Evolutionary conservation across 2,888 invertebrate genomes (phyloP), one percentile per base, ranked within the genome.

Genomic region (Nomada lathburiana): DNA sequence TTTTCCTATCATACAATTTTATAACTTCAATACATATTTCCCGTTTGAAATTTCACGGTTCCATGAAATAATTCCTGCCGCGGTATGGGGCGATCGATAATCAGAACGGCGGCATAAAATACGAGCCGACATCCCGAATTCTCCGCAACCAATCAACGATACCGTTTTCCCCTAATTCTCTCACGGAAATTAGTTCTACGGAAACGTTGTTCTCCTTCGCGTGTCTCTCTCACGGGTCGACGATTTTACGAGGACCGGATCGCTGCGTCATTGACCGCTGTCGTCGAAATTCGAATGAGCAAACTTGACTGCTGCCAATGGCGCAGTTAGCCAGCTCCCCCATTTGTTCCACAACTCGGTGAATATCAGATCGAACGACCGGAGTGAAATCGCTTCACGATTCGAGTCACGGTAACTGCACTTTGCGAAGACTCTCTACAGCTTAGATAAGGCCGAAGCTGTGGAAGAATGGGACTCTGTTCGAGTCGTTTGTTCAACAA

Each of bases 281-380:
- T 74, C 86, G 83, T 78, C 67, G 84, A 83, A 82, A 88, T 85
- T 85, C 86, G 86, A 84, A 88, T 76, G 84, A 71, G 75, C 83
- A 82, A 88, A 85, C 86, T 88, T 83, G 76, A 76, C 79, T 76
- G 59, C 83, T 68, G 79, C 82, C 80, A 64, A 67, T 65, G 72
- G 77, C 53, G 78, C 78, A 84, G 84, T 85, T 82, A 80, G 69
- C 59, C 42, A 70, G 71, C 75, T 71, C 73, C 84, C 76, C 63
- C 69, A 80, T 60, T 82, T 84, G 75, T 83, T 81, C 77, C 74
- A 53, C 55, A 89, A 90, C 86, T 90, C 86, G 70, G 83, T 80
- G 86, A 90, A 91, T 91, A 90, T 90, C 89, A 84, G 90, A 90
- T 91, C 78, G 74, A 67, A 79, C 78, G 65, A 74, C 26, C 29